Base-by-base conservation (phyloP, 2,888 invertebrate species). In the Gortyna flavago region DNA sequence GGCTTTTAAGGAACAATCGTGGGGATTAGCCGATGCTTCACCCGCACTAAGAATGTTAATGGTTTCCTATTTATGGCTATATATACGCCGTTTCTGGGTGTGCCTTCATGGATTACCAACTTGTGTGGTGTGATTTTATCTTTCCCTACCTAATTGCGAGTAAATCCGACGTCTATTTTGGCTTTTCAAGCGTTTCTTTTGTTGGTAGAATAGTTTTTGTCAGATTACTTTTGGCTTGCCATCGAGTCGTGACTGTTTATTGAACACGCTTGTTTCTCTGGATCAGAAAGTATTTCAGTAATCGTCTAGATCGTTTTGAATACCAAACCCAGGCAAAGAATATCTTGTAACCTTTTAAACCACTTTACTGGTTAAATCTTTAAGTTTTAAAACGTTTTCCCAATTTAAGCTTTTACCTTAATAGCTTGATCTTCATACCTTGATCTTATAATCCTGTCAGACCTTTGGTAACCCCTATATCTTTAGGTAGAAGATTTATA, bases 1-100 rank as follows among this genome's bases (percentile, higher is more conserved):
- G 85, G 91, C 92, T 93, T 93, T 93, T 91, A 92, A 89, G 89
- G 90, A 92, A 93, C 93, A 93, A 93, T 93, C 88, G 90, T 77
- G 74, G 78, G 83, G 91, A 92, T 93, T 92, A 92, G 90, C 90
- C 88, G 89, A 67, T 72, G 68, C 87, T 89, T 85, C 89, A 85
- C 77, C 85, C 83, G 82, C 84, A 79, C 85, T 80, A 81, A 86
- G 90, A 89, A 90, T 89, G 90, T 89, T 92, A 93, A 92, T 92
- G 91, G 91, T 83, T 83, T 81, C 85, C 88, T 90, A 88, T 91
- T 90, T 90, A 89, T 88, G 78, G 74, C 72, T 68, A 48, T 78
- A 76, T 64, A 79, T 68, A 79, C 51, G 80, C 44, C 68, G 70
- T 81, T 86, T 83, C 85, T 87, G 87, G 68, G 79, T 76, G 75